phyloP scores from a whole-genome alignment of 2,888 invertebrate species.

The Drosophila silvestris region DNA sequence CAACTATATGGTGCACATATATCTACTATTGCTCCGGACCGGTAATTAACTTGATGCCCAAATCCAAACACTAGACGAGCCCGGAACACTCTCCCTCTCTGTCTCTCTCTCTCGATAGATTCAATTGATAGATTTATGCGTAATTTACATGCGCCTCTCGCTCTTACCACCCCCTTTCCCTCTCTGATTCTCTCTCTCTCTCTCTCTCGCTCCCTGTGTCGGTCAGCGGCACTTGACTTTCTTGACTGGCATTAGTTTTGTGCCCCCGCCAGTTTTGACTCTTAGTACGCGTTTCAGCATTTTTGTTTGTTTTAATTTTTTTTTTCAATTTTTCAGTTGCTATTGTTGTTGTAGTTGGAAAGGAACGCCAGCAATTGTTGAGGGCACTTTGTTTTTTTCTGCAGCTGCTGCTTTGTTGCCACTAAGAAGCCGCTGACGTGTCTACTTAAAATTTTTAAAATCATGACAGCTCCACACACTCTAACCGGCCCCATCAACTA shows the following conservation, averaged over 20 bases:
- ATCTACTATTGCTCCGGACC: constrained; percentile 12
- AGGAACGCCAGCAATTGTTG: constrained; percentile 51
- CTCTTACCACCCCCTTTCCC: constrained; percentile 7
- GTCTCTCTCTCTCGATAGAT: constrained; percentile 2
- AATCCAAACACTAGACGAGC: constrained; percentile 61
- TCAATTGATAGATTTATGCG: constrained; percentile 82
- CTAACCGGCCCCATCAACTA: constrained; percentile 37
- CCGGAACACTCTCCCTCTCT: constrained; percentile 5
- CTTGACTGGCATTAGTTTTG: constrained; percentile 71
- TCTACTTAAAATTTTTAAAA: constrained; percentile 72
- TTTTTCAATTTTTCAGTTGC: constrained; percentile 37
- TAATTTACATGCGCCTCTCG: constrained; percentile 47
- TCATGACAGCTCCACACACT: constrained; percentile 60
- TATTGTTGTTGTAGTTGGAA: constrained; percentile 29
- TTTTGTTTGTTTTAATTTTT: constrained; percentile 71
- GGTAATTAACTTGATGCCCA: constrained; percentile 67
- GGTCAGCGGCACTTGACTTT: constrained; percentile 58
- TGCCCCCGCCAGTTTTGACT: constrained; percentile 44
- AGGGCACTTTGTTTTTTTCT: constrained; percentile 72
- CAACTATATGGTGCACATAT: constrained; percentile 18
- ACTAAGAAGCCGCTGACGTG: constrained; percentile 74
- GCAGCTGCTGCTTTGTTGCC: constrained; percentile 44
- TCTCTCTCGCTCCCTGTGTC: not conserved
- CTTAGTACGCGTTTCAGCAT: constrained; percentile 35
- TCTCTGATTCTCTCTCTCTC: constrained; percentile 1